Percentiles rank a stretch among this genome's conserved stretches.
phyloP scores from a whole-genome alignment of 2,797 vertebrate species.

The Enteromius mattozi region DNA sequence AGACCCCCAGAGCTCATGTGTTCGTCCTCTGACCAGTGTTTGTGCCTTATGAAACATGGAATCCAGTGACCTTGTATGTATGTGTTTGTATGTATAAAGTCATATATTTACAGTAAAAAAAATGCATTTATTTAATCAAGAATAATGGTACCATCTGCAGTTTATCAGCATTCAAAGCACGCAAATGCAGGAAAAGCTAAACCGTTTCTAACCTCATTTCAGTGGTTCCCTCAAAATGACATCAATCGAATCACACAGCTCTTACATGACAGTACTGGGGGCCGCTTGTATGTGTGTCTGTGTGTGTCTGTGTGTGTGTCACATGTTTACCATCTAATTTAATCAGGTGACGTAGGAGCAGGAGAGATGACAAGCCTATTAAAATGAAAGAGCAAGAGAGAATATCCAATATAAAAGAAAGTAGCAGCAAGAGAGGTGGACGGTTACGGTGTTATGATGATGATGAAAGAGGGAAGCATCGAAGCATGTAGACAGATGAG shows the following conservation, averaged over 20 bases:
- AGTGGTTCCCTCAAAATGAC: constrained; percentile 20
- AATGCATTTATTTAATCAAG: neutral
- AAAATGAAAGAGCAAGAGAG: constrained; percentile 7
- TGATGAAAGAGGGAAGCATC: constrained; percentile 30
- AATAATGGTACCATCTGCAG: neutral
- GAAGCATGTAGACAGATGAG: constrained; percentile 27
- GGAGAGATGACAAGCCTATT: constrained; percentile 33
- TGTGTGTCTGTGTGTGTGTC: no score
- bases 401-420: neutral
- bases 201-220: constrained; percentile 27
- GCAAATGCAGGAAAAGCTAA: neutral
- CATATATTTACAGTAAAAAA: neutral
- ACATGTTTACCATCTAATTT: constrained; percentile 21
- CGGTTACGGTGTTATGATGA: constrained; percentile 8
- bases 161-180: neutral
- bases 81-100: neutral
- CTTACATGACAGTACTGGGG: neutral
- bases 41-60: constrained; percentile 26
- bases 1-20: constrained; percentile 28
- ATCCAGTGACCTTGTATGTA: constrained; percentile 17
- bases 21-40: constrained; percentile 21
- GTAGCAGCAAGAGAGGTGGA: constrained; percentile 16
- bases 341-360: constrained; percentile 51
- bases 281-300: neutral
- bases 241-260: constrained; percentile 33